These are phyloP conservation scores for Tauraco hartlaubi DNA, from an alignment of 2,797 vertebrate species.

Conservation along the genomic window DNA sequence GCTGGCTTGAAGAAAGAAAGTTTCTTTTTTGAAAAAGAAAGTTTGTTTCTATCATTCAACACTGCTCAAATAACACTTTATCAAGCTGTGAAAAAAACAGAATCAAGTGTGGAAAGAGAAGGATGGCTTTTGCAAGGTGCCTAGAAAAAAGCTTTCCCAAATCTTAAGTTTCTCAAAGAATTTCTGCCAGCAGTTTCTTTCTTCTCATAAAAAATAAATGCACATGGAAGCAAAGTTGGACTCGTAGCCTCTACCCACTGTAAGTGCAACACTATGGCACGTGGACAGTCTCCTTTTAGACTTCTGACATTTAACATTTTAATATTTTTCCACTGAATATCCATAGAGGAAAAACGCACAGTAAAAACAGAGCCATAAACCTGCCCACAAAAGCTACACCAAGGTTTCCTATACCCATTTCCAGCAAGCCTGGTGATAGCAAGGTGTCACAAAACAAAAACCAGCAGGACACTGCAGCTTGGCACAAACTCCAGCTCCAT, in stretches of 20 bases:
- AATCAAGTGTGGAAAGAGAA: neutral
- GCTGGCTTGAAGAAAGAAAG: neutral
- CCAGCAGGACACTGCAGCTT: neutral
- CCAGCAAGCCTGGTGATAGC: neutral
- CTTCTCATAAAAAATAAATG: no score
- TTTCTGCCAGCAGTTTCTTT: neutral
- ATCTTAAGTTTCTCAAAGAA: neutral
- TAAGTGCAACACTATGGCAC: neutral
- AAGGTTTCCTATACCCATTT: neutral
- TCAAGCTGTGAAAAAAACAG: neutral
- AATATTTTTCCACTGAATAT: neutral
- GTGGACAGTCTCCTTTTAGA: neutral
- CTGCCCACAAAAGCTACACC: neutral
- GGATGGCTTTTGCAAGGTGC: neutral
- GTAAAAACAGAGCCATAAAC: neutral
- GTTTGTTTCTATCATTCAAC: neutral
- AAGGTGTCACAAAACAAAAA: neutral
- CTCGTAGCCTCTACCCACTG: neutral
- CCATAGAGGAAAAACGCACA: fast-evolving
- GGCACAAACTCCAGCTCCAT: neutral
- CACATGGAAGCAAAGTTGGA: neutral
- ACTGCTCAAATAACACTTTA: neutral
- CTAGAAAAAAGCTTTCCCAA: neutral
- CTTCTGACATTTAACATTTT: neutral
- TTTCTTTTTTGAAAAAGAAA: neutral